Evolutionary conservation across 2,113 vertebrate species (phyloP).

Genomic region (Notarius lentiginosus): DNA sequence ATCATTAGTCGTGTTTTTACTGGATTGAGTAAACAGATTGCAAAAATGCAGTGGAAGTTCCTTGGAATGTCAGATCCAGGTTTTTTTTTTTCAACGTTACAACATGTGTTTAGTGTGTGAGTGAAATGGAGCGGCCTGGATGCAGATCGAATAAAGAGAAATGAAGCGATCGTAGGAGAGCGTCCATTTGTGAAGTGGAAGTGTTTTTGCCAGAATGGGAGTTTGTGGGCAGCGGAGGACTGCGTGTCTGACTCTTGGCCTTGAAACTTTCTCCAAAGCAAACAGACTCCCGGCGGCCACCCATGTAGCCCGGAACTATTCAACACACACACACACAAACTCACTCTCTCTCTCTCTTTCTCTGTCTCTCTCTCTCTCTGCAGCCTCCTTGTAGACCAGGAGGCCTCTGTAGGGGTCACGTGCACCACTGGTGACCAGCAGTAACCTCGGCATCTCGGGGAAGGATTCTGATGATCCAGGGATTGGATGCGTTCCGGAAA

Average conservation of each 20-base stretch:
- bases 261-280: slow-evolving; percentile 48
- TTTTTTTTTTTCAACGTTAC: background rate
- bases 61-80: background rate
- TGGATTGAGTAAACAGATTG: background rate
- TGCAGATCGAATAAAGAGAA: background rate
- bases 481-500: background rate
- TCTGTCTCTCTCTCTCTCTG: background rate
- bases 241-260: slow-evolving; percentile 32
- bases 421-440: background rate
- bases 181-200: slow-evolving; percentile 39
- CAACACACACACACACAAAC: slow-evolving; percentile 32
- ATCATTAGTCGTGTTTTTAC: background rate
- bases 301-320: slow-evolving; percentile 45
- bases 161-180: slow-evolving; percentile 12
- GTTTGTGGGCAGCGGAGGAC: slow-evolving; percentile 15
- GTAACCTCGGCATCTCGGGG: background rate
- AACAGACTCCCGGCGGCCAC: slow-evolving; percentile 47
- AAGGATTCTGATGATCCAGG: background rate
- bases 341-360: background rate
- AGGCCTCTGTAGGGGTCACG: background rate
- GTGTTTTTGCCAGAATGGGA: slow-evolving; percentile 19
- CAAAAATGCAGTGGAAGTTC: background rate
- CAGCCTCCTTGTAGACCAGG: too few species aligned
- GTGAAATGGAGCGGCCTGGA: background rate
- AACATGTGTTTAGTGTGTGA: background rate